These are phyloP conservation scores for Eupithecia tripunctaria DNA, from an alignment of 2,888 invertebrate species.

Conservation along the genomic window DNA sequence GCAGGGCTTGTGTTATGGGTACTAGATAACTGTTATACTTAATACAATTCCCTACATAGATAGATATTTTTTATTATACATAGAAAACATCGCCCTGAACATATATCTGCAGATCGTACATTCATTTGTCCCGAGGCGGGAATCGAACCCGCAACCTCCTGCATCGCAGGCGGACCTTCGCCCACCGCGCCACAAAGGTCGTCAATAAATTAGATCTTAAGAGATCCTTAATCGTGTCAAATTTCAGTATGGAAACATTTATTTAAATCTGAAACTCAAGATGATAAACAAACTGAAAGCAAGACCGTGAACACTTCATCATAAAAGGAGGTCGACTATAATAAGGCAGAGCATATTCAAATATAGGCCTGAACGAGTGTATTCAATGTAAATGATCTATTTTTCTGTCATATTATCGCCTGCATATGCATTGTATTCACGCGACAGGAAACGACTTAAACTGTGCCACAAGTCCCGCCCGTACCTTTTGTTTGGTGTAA, in stretches of 20 bases:
- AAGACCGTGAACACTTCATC: constrained; percentile 8
- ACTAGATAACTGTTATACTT: too few species aligned
- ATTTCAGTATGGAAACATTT: constrained; percentile 12
- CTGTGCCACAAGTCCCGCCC: constrained; percentile 55
- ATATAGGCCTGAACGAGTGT: constrained; percentile 45
- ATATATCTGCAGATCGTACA: too few species aligned
- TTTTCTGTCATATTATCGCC: constrained; percentile 52
- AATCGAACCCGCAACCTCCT: too few species aligned
- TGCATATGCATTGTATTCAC: constrained; percentile 60
- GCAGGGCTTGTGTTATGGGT: too few species aligned
- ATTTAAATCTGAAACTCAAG: background rate
- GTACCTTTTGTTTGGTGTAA: constrained; percentile 62
- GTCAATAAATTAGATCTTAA: background rate
- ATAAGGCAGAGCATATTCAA: constrained; percentile 16
- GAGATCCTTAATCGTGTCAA: background rate
- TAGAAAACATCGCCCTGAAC: too few species aligned
- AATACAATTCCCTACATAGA: too few species aligned
- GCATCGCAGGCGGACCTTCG: too few species aligned
- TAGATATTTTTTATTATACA: too few species aligned
- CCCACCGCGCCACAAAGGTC: too few species aligned
- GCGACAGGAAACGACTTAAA: constrained; percentile 66
- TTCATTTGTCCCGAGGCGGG: too few species aligned
- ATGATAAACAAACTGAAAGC: constrained; percentile 2
- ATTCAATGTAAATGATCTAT: constrained; percentile 72
- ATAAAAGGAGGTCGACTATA: constrained; percentile 15